These are phyloP conservation scores for Augiades crinisus DNA, from an alignment of 2,888 invertebrate species.

Conservation along the genomic window DNA sequence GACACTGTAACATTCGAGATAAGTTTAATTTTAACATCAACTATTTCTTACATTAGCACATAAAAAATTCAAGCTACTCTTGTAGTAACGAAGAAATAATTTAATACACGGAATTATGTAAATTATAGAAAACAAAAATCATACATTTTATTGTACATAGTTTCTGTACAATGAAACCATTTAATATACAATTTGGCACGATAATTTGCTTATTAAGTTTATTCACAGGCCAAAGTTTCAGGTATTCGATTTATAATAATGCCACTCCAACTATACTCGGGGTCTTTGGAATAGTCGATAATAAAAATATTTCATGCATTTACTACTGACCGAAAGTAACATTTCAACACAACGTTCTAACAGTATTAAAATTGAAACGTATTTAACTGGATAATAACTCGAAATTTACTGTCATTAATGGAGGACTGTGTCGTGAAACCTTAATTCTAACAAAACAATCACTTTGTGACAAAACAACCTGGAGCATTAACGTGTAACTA, in stretches of 20 bases:
- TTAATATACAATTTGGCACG: conserved; percentile 64
- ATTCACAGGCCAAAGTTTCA: conserved; percentile 5
- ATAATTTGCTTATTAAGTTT: conserved; percentile 30
- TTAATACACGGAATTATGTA: conserved; percentile 15
- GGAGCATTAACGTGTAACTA: conserved; percentile 13
- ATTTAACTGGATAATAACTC: conserved; percentile 36
- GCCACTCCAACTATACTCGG: conserved; percentile 17
- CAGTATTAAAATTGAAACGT: conserved; percentile 47
- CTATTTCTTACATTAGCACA: not conserved
- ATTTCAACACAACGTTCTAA: conserved; percentile 48
- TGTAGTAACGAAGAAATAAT: conserved; percentile 10
- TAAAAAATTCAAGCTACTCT: not conserved
- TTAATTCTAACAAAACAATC: conserved; percentile 32
- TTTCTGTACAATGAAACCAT: conserved; percentile 36
- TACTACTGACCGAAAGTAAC: conserved; percentile 62
- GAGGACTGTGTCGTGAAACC: conserved; percentile 14
- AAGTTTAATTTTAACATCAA: conserved; percentile 19
- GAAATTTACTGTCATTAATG: conserved; percentile 13
- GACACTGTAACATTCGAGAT: conserved; percentile 39
- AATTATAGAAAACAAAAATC: conserved; percentile 35
- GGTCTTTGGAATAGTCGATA: conserved; percentile 53
- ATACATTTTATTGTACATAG: conserved; percentile 38
- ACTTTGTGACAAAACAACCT: conserved; percentile 36
- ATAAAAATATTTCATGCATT: conserved; percentile 29
- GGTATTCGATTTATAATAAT: conserved; percentile 6